Percentiles rank a stretch among this genome's conserved stretches.
Conservation (phyloP, 2,888 invertebrate species). For the Oscheius sp. region DNA sequence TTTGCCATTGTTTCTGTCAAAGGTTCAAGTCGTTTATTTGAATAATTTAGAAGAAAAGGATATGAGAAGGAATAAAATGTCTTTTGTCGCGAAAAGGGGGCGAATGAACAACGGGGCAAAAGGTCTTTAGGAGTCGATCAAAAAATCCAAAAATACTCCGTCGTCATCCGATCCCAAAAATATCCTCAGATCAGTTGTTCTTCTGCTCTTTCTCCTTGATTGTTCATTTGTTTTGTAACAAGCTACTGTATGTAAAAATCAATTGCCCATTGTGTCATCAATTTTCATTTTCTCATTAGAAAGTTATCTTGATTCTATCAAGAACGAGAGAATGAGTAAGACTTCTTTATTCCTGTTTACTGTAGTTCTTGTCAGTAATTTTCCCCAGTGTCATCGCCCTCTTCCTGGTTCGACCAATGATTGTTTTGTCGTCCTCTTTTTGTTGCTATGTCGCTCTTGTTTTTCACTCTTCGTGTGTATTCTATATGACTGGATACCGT, state of each 20-base stretch:
- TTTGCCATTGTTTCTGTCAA: conserved; percentile 1
- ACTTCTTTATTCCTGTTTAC: background rate
- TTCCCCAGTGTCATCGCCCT: background rate
- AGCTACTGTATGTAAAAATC: background rate
- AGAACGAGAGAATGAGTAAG: no score
- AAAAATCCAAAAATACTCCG: no score
- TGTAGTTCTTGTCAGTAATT: background rate
- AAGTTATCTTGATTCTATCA: no score
- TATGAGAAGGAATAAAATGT: no score
- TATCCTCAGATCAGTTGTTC: no score
- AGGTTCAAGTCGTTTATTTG: background rate
- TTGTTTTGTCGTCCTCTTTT: conserved; percentile 17
- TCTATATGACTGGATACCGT: conserved; percentile 18
- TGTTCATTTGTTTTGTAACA: background rate
- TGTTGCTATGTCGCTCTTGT: conserved; percentile 30
- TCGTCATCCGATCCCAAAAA: no score
- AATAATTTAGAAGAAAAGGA: background rate
- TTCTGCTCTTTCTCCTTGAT: background rate
- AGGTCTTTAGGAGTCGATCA: no score
- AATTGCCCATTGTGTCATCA: no score
- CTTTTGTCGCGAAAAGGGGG: no score
- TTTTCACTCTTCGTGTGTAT: conserved; percentile 23
- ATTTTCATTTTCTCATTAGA: no score
- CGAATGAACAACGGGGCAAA: background rate
- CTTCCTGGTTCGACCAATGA: background rate